Conservation (phyloP, 2,113 vertebrate genomes). For the Pagrus major region DNA sequence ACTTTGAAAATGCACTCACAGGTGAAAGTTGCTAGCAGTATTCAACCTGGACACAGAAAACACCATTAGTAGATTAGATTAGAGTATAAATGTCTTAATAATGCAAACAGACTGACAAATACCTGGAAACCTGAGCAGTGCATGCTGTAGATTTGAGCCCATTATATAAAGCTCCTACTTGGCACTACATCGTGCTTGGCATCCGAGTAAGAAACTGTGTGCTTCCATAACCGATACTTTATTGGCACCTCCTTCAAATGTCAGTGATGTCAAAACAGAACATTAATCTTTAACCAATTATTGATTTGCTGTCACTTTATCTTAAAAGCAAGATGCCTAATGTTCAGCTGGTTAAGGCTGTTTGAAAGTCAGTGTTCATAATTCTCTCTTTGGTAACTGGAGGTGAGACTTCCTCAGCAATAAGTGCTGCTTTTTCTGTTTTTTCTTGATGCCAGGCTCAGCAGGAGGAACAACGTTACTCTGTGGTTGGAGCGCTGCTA, state of each 20-base stretch:
- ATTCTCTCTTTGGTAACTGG: conserved; percentile 7
- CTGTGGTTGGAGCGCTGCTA: not conserved
- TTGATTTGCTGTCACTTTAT: not conserved
- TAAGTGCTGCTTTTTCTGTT: not conserved
- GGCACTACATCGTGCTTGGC: not conserved
- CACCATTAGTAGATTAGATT: not conserved
- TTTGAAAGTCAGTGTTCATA: not conserved
- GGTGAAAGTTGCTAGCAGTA: not conserved
- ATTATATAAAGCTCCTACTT: not conserved
- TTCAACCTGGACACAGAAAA: not conserved
- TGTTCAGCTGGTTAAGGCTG: not conserved
- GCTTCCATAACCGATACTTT: not conserved
- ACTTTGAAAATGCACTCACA: not conserved
- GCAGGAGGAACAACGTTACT: not conserved
- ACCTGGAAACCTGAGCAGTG: not conserved
- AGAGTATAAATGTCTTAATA: not conserved
- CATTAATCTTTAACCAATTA: conserved; percentile 6
- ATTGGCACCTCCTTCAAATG: not conserved
- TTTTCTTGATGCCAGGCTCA: conserved; percentile 2
- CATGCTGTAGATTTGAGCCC: not conserved
- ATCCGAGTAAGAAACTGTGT: not conserved
- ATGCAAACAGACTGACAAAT: not conserved
- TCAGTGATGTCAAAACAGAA: not conserved
- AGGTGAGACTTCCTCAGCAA: conserved; percentile 1
- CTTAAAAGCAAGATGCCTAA: not conserved